These are phyloP conservation scores for Lanistes nyassanus DNA, from an alignment of 1,140 invertebrate genomes.

Conservation along the genomic window DNA sequence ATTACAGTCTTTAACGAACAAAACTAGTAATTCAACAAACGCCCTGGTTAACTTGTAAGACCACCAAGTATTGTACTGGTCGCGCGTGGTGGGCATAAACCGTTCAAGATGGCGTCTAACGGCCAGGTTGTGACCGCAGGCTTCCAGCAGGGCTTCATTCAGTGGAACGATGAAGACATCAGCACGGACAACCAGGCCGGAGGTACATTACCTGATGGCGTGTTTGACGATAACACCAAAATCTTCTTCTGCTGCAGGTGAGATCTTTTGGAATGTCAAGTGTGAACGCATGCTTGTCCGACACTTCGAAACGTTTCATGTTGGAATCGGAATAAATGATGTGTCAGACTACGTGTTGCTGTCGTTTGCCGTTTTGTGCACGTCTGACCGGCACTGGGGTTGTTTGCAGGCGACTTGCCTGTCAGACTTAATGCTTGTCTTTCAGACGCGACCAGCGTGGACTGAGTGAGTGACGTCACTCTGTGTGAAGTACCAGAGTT, in stretches of 20 bases:
- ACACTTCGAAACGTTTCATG: not conserved
- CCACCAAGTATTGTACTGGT: too few species aligned
- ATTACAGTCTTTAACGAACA: not conserved
- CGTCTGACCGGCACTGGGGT: not conserved
- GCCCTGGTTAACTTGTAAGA: too few species aligned
- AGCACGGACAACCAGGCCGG: conserved; percentile 30
- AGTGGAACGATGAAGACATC: conserved; percentile 46
- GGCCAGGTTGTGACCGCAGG: too few species aligned
- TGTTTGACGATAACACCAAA: conserved; percentile 42
- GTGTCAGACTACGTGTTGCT: not conserved
- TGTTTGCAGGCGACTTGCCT: too few species aligned
- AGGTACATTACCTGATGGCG: conserved; percentile 47
- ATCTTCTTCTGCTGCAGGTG: conserved; percentile 50
- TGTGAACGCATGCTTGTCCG: not conserved
- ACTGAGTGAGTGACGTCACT: too few species aligned
- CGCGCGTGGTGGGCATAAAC: too few species aligned
- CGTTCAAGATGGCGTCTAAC: too few species aligned
- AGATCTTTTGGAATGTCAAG: not conserved
- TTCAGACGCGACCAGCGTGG: too few species aligned
- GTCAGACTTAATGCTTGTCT: not conserved
- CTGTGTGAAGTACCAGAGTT: too few species aligned
- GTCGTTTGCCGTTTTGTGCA: not conserved
- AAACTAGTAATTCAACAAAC: too few species aligned
- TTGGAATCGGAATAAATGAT: not conserved
- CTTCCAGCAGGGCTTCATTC: conserved; percentile 39